Evolutionary conservation across 2,797 vertebrate genomes (phyloP), one percentile per base, ranked within the genome.

Genomic region (Xerus rutilus): DNA sequence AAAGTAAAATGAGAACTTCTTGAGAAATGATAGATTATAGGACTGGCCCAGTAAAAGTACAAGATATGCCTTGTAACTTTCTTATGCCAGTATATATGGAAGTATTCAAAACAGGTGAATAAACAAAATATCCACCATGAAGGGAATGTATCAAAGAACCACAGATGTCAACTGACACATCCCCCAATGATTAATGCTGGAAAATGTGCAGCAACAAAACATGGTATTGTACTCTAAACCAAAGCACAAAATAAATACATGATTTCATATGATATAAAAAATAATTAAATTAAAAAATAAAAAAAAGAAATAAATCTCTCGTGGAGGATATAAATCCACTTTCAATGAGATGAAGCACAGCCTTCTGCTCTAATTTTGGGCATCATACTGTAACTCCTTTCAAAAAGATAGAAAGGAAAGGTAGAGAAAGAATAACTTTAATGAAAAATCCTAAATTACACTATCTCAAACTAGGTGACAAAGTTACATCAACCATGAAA

Each of bases 341-440:
- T 21, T 67, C 20, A 20, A 1, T n/a, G 35, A n/a, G 9, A 7
- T 17, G 12, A 35, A 25, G 1, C 4, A 4, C 1, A 1, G 7
- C 12, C 13, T 18, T 52, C 15, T 7, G 35, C 4, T 11, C 7
- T 20, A 12, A 30, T 20, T 39, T 12, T 20, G 7, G 13, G 5
- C 18, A 39, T 23, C 12, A 23, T 23, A 49, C 4, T 18, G 45
- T 28, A 12, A 10, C 47, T 30, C 4, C 14, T 43, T 32, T 8
- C 2, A 76, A 52, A 14, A 84, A 4, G 13, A 49, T 2, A 7
- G 7, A 39, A 82, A 72, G 32, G 54, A 15, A 30, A 25, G 1
- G 5, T 28, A 23, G 15, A 73, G 28, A 21, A 49, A 28, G 15
- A 62, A 10, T 5, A 1, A 32, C 15, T 10, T 35, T 43, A 35